phyloP scores from a whole-genome alignment of 2,113 vertebrate species.

The Tretioscincus oriximinensis region DNA sequence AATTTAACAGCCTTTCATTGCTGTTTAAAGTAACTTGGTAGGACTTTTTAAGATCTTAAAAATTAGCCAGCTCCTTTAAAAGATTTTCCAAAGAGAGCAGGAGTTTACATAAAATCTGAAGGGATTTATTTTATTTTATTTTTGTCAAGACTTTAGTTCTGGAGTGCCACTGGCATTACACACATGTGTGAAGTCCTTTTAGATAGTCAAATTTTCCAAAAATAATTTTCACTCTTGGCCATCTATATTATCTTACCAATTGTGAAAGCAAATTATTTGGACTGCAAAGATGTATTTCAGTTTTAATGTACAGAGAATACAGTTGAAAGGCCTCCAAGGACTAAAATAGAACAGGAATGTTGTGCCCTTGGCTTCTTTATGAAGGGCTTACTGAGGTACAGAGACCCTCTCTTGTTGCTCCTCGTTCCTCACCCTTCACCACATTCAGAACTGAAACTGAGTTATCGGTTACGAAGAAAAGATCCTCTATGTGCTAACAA shows the following conservation, averaged over 20 bases:
- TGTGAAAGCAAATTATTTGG: neutral
- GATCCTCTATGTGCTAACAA: too few species aligned
- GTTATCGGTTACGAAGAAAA: too few species aligned
- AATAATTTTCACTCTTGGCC: neutral
- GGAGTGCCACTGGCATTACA: neutral
- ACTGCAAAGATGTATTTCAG: neutral
- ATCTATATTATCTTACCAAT: neutral
- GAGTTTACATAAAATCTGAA: slow-evolving; percentile 34
- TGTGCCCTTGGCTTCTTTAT: neutral
- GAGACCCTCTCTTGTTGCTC: too few species aligned
- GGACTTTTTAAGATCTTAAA: slow-evolving; percentile 71
- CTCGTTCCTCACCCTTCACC: too few species aligned
- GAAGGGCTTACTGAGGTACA: too few species aligned
- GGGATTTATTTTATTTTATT: neutral
- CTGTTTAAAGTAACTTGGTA: slow-evolving; percentile 72
- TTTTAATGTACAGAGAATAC: neutral
- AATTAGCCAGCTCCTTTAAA: slow-evolving; percentile 70
- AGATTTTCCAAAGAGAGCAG: slow-evolving; percentile 46
- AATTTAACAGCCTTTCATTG: slow-evolving; percentile 81
- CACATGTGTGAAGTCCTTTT: neutral
- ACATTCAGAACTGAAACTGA: too few species aligned
- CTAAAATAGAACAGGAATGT: neutral
- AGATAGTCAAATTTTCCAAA: neutral
- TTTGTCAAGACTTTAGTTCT: slow-evolving; percentile 48
- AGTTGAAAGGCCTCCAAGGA: neutral